phyloP scores from a whole-genome alignment of 2,888 invertebrate genomes.

The Campaea margaritaria region DNA sequence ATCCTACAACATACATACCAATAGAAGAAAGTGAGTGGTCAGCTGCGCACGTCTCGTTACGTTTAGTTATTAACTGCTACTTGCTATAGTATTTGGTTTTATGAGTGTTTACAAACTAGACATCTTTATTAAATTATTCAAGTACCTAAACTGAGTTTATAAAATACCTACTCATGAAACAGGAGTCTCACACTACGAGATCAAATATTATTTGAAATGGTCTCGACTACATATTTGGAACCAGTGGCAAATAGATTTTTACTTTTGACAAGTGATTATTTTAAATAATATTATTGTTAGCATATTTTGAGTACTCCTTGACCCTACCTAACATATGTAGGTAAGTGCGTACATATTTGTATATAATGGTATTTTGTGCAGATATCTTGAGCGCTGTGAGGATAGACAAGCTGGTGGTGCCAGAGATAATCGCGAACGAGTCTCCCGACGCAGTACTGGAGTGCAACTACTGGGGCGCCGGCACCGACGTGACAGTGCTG shows the following conservation, averaged over 20 bases:
- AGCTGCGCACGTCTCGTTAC: slow-evolving; percentile 7
- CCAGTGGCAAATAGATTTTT: slow-evolving; percentile 40
- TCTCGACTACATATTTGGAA: slow-evolving; percentile 27
- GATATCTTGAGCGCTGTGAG: slow-evolving; percentile 47
- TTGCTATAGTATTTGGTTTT: too few relatives aligned
- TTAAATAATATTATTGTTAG: too few relatives aligned
- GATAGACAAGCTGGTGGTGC: slow-evolving; percentile 53
- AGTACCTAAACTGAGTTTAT: too few relatives aligned
- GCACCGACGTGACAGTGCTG: slow-evolving; percentile 45
- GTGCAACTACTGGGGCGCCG: slow-evolving; percentile 47
- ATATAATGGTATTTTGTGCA: slow-evolving; percentile 15
- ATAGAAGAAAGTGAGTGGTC: slow-evolving; percentile 19
- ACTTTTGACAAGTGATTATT: slow-evolving; percentile 41
- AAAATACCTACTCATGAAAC: too few relatives aligned
- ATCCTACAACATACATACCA: slow-evolving; percentile 7
- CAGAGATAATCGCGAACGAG: slow-evolving; percentile 51
- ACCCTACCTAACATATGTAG: too few relatives aligned
- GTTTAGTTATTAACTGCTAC: too few relatives aligned
- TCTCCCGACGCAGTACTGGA: slow-evolving; percentile 42
- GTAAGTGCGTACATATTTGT: not conserved
- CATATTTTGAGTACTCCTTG: not conserved
- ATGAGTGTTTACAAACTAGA: too few relatives aligned
- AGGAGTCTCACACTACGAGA: too few relatives aligned
- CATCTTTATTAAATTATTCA: too few relatives aligned
- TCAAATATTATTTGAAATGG: slow-evolving; percentile 20